Conservation (phyloP, 1,140 invertebrate genomes). For the Cydia amplana region DNA sequence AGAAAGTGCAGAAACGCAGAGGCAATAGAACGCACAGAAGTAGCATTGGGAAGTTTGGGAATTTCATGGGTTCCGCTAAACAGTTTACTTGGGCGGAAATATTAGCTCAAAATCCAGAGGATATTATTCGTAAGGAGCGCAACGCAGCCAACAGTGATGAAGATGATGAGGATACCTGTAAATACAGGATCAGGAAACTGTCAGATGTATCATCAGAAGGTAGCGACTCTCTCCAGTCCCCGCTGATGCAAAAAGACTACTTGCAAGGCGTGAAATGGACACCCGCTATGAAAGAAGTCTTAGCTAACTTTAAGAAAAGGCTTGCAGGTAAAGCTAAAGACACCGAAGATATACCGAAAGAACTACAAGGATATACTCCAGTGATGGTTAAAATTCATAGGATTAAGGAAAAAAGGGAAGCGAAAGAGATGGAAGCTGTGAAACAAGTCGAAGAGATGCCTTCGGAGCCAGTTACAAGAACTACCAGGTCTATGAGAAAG, state of each 20-base stretch:
- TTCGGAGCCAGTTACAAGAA: slow-evolving; percentile 41
- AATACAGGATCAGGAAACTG: slow-evolving; percentile 73
- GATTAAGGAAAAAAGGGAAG: slow-evolving; percentile 69
- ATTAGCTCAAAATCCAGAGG: slow-evolving; percentile 79
- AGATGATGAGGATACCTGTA: slow-evolving; percentile 68
- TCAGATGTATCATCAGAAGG: slow-evolving; percentile 67
- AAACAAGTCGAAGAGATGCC: slow-evolving; percentile 48
- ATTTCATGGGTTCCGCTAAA: slow-evolving; percentile 76
- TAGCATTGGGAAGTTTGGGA: slow-evolving; percentile 76
- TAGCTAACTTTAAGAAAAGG: slow-evolving; percentile 73
- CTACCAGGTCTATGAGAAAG: slow-evolving; percentile 59
- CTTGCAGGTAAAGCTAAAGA: slow-evolving; percentile 63
- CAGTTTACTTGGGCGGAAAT: slow-evolving; percentile 81
- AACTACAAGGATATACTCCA: slow-evolving; percentile 77
- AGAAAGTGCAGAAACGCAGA: slow-evolving; percentile 69
- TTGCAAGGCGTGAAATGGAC: slow-evolving; percentile 78
- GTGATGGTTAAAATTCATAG: slow-evolving; percentile 78
- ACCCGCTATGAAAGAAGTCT: slow-evolving; percentile 80
- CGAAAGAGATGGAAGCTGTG: slow-evolving; percentile 63
- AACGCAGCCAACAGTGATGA: slow-evolving; percentile 54
- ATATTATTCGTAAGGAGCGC: slow-evolving; percentile 77
- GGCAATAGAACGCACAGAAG: slow-evolving; percentile 68
- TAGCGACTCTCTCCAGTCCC: slow-evolving; percentile 61
- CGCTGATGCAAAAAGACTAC: slow-evolving; percentile 72
- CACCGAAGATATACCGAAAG: slow-evolving; percentile 51